phyloP scores from a whole-genome alignment of 2,797 vertebrate genomes.

The Notamacropus eugenii region DNA sequence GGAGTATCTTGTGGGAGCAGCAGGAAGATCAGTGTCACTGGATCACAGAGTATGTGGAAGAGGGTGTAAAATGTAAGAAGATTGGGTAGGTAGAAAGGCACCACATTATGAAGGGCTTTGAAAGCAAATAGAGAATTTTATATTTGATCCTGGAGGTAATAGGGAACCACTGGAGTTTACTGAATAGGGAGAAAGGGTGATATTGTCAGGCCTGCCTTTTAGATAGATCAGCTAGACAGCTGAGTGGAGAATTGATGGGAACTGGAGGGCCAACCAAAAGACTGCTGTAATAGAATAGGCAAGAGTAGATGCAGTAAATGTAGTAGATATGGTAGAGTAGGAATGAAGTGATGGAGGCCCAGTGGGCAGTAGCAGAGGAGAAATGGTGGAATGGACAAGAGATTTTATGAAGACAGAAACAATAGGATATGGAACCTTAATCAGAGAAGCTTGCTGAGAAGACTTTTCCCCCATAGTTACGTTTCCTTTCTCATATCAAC shows the following conservation, averaged over 20 bases:
- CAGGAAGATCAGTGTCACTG: neutral
- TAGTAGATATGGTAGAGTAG: no score
- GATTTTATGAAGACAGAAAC: no score
- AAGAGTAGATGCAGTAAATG: no score
- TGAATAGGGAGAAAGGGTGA: neutral
- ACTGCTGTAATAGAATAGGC: no score
- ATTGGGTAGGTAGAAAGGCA: neutral
- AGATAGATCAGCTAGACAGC: neutral
- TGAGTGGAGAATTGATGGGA: neutral
- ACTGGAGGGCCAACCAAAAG: no score
- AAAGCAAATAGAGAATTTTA: neutral
- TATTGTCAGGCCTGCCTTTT: neutral
- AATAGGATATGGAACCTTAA: no score
- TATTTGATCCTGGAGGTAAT: neutral
- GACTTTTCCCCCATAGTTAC: no score
- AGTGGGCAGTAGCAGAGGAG: no score
- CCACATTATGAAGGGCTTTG: neutral
- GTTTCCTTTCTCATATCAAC: no score
- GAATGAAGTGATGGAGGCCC: no score
- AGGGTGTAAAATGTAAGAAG: neutral
- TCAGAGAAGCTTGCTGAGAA: no score
- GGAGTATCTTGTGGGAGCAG: neutral
- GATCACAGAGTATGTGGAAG: neutral
- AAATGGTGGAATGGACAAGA: no score
- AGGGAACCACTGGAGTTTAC: neutral